Evolutionary conservation across 1,140 invertebrate species (phyloP).

Genomic region (Aricia agestis): DNA sequence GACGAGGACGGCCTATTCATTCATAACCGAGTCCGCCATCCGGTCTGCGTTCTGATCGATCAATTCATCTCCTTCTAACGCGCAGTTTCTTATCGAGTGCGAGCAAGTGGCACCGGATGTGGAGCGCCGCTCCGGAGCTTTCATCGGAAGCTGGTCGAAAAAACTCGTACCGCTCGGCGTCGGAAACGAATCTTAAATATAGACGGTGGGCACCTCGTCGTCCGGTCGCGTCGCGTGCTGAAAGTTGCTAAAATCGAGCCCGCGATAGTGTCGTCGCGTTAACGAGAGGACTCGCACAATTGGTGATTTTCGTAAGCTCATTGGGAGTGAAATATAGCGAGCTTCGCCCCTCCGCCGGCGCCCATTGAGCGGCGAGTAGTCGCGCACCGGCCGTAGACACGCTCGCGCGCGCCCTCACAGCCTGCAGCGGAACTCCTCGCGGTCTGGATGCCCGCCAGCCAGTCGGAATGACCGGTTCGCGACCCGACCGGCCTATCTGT

Average conservation of each 20-base stretch:
- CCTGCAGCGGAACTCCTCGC: slow-evolving; percentile 33
- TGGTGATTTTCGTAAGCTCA: slow-evolving; percentile 71
- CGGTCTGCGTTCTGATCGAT: slow-evolving; percentile 63
- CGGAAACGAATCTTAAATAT: slow-evolving; percentile 27
- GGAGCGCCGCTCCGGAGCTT: slow-evolving; percentile 48
- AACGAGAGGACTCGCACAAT: slow-evolving; percentile 62
- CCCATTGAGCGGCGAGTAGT: slow-evolving; percentile 63
- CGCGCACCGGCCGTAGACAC: slow-evolving; percentile 61
- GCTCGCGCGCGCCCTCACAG: slow-evolving; percentile 58
- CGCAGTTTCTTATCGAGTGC: slow-evolving; percentile 57
- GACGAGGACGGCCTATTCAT: slow-evolving; percentile 67
- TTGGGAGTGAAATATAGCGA: slow-evolving; percentile 52
- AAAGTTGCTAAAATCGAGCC: not conserved
- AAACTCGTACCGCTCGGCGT: slow-evolving; percentile 42
- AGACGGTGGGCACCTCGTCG: not conserved
- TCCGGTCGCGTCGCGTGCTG: slow-evolving; percentile 6
- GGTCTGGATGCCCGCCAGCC: not conserved
- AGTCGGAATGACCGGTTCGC: slow-evolving; percentile 35
- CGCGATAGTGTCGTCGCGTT: slow-evolving; percentile 17
- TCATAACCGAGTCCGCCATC: slow-evolving; percentile 74
- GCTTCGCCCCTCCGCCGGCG: slow-evolving; percentile 70
- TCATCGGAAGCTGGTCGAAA: slow-evolving; percentile 63
- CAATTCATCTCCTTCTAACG: slow-evolving; percentile 72
- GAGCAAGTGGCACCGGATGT: slow-evolving; percentile 71
- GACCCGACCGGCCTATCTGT: slow-evolving; percentile 44